Evolutionary conservation across 1,140 invertebrate species (phyloP).

Genomic region (Ruditapes philippinarum): DNA sequence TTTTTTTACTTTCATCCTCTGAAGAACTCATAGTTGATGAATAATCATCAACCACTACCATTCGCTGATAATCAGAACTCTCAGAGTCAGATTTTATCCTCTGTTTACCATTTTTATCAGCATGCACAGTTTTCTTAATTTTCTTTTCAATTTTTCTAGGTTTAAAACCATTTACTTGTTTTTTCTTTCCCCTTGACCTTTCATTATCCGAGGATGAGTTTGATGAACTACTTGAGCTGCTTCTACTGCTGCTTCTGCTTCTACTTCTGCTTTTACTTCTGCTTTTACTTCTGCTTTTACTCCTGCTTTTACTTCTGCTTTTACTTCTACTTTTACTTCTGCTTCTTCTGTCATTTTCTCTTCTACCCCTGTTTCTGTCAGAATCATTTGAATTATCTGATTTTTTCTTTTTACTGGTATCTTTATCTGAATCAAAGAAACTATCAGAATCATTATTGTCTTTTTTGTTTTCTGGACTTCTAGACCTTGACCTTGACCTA

Average conservation of each 20-base stretch:
- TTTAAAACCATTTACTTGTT: slow-evolving; percentile 31
- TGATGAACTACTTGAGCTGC: slow-evolving; percentile 24
- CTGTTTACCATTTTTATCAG: slow-evolving; percentile 36
- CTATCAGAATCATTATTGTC: slow-evolving; percentile 26
- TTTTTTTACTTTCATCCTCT: slow-evolving; percentile 44
- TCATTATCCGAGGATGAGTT: slow-evolving; percentile 20
- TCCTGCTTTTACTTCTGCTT: background rate
- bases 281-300: background rate
- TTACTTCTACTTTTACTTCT: background rate
- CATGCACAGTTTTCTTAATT: background rate
- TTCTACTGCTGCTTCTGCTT: background rate
- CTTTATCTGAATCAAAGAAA: slow-evolving; percentile 57
- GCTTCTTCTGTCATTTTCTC: background rate
- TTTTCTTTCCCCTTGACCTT: background rate
- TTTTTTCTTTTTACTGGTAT: background rate
- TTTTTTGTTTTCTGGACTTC: background rate
- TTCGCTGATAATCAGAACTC: slow-evolving; percentile 7
- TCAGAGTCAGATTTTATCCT: slow-evolving; percentile 32
- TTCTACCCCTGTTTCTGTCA: too few species aligned
- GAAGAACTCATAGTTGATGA: slow-evolving; percentile 39
- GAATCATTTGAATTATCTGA: background rate
- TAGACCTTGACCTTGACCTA: slow-evolving; percentile 39
- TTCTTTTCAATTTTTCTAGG: background rate
- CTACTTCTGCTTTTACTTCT: background rate
- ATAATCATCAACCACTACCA: slow-evolving; percentile 53